Base-by-base conservation (phyloP, 2,797 vertebrate species). In the Rhynchotus rufescens region DNA sequence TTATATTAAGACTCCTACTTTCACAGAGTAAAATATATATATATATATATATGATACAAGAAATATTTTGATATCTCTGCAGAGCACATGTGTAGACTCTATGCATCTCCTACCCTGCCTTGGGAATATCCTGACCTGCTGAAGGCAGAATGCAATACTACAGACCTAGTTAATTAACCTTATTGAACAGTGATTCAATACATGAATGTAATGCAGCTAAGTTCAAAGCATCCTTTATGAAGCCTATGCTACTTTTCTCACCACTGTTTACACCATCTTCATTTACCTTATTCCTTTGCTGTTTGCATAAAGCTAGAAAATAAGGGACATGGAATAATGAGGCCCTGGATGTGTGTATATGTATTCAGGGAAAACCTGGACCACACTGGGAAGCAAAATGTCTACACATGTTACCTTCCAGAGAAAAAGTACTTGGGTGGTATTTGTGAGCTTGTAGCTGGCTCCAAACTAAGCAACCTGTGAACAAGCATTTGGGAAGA, bases 341-440 rank as follows among this genome's bases (percentile, higher is more conserved):
- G 7, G 9, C 17, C 65, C 28, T 56, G 28, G 5, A 30, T 11
- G 44, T 40, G 20, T 0, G 2, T 3, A 9, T 3, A 2, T 3
- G 19, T 51, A 72, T 2, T 7, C 28, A 12, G 15, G 22, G 23
- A 81, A 68, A 15, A 21, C 9, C 44, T 67, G 23, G 62, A 22
- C 32, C n/a, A 38, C 30, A 10, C 7, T 34, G 79, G 17, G 13
- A 73, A 34, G 42, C 19, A 28, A 47, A 47, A 32, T 19, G 32
- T 42, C n/a, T 74, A 57, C 20, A 25, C 20, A 6, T 49, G 49
- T 51, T 51, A 34, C 34, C 47, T 52, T 34, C 51, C 10, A 69
- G 34, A 52, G 16, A 28, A 36, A 34, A 51, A 52, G 28, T 28
- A 69, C 47, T 20, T 38, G 34, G 17, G 26, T 21, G 47, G 16